Conservation (phyloP, 2,797 vertebrate species). For the Acrossocheilus wenchowensis region DNA sequence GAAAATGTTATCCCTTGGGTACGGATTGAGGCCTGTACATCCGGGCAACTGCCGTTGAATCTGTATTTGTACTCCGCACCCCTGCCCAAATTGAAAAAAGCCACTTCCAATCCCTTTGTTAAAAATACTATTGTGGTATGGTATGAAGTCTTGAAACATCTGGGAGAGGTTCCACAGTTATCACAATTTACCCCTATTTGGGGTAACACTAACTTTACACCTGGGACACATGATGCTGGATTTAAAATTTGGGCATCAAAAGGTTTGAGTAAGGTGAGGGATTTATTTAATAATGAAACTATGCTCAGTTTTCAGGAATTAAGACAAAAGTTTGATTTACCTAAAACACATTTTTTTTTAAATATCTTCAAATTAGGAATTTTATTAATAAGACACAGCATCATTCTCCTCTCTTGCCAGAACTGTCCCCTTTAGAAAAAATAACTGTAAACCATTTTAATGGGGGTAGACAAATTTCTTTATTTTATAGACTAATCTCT, state of each 20-base stretch:
- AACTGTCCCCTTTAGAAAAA: background rate
- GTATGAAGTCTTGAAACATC: background rate
- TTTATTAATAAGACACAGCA: background rate
- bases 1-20: background rate
- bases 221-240: background rate
- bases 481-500: background rate
- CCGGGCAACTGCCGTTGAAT: background rate
- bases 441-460: background rate
- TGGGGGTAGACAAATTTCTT: background rate
- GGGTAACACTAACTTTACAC: background rate
- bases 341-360: background rate
- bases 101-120: background rate
- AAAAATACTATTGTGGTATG: background rate
- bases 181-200: background rate
- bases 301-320: slow-evolving; percentile 15
- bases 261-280: background rate
- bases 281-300: background rate
- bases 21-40: background rate
- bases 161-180: background rate
- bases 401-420: background rate
- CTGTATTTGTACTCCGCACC: background rate
- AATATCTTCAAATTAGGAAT: background rate
- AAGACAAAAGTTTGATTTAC: background rate
- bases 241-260: background rate
- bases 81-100: background rate